These are phyloP conservation scores for Hepsetus odoe DNA, from an alignment of 2,113 vertebrate genomes.

Conservation along the genomic window DNA sequence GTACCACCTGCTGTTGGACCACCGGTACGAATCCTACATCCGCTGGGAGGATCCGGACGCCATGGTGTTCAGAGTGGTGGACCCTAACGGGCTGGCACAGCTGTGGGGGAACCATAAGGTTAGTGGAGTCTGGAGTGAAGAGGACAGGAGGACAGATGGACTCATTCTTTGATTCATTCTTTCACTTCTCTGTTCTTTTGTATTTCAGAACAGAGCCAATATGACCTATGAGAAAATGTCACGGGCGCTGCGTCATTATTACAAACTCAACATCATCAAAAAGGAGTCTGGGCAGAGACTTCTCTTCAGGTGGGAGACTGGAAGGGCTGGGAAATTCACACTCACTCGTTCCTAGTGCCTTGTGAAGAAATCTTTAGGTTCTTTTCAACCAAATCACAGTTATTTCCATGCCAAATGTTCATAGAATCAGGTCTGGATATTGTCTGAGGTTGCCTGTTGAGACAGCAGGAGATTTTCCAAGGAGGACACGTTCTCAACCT, in stretches of 20 bases:
- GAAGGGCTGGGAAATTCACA: too few species aligned
- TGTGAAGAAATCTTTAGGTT: too few species aligned
- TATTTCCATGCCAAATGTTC: too few species aligned
- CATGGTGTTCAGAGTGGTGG: slow-evolving; percentile 83
- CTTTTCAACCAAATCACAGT: too few species aligned
- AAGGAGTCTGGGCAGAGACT: slow-evolving; percentile 91
- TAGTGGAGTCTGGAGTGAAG: background rate
- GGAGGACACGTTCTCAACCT: too few species aligned
- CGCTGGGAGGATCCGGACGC: slow-evolving; percentile 83
- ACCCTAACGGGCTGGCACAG: slow-evolving; percentile 85
- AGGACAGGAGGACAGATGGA: background rate
- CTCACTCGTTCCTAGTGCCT: background rate
- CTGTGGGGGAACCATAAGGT: slow-evolving; percentile 97
- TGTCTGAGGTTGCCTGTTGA: too few species aligned
- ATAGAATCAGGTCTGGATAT: too few species aligned
- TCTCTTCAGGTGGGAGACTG: slow-evolving; percentile 81
- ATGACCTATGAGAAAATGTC: slow-evolving; percentile 98
- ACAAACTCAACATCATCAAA: slow-evolving; percentile 93
- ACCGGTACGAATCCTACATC: slow-evolving; percentile 83
- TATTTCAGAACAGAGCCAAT: slow-evolving; percentile 82
- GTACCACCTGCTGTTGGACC: slow-evolving; percentile 85
- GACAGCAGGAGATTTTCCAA: too few species aligned
- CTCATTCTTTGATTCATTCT: background rate
- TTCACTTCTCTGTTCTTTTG: slow-evolving; percentile 8
- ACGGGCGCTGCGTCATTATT: slow-evolving; percentile 88